phyloP scores from a whole-genome alignment of 2,113 vertebrate genomes.

The Dipodomys ordii region DNA sequence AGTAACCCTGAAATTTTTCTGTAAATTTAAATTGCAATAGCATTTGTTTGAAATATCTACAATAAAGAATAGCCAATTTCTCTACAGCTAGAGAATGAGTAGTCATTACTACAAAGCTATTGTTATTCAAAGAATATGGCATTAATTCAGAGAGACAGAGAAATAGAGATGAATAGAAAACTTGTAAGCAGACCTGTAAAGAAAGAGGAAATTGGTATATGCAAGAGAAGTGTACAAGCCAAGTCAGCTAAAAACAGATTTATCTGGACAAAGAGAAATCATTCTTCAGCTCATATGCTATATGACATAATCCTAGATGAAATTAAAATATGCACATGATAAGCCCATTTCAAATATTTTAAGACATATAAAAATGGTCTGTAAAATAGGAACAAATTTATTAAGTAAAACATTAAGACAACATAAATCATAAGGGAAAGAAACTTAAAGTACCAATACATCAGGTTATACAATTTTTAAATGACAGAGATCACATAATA shows the following conservation, averaged over 20 bases:
- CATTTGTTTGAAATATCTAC: not conserved
- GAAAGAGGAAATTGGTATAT: not conserved
- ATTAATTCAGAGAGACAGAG: not conserved
- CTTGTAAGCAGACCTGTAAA: not conserved
- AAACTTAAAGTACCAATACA: not conserved
- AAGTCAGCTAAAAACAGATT: not conserved
- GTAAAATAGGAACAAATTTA: not conserved
- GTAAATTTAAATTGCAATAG: not conserved
- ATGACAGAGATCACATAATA: not conserved
- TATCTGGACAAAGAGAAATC: not conserved
- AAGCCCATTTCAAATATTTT: not conserved
- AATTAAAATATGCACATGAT: not conserved
- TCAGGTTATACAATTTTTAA: not conserved
- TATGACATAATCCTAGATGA: not conserved
- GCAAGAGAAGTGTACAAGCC: not conserved
- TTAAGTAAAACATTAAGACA: constrained; percentile 2
- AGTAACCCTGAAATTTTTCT: not conserved
- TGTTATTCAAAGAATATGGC: not conserved
- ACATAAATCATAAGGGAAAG: not conserved
- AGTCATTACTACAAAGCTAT: not conserved
- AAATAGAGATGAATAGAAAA: not conserved
- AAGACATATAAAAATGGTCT: constrained; percentile 11
- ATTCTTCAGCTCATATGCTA: not conserved
- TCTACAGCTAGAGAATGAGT: not conserved
- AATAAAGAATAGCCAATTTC: not conserved